Evolutionary conservation across 2,113 vertebrate species (phyloP).

Genomic region (Crotalus horridus): DNA sequence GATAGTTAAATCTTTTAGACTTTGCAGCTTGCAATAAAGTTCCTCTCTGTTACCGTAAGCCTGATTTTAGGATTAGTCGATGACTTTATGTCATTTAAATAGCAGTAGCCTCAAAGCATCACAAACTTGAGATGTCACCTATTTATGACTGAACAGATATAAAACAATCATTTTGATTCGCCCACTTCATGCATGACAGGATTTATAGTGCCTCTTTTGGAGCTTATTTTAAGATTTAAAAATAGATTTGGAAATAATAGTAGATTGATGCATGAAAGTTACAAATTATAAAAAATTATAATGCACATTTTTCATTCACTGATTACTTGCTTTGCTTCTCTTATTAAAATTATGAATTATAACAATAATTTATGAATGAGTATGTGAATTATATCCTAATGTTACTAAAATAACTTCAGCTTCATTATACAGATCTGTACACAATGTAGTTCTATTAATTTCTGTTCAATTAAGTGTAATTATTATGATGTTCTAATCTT

Average conservation of each 20-base stretch:
- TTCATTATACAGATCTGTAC: not conserved
- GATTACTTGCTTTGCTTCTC: not conserved
- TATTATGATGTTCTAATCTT: not conserved
- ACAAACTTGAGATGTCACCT: not conserved
- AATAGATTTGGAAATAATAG: not conserved
- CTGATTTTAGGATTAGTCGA: not conserved
- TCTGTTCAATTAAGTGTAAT: not conserved
- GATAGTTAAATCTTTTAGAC: not conserved
- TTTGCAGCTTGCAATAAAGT: not conserved
- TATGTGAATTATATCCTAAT: not conserved
- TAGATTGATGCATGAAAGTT: not conserved
- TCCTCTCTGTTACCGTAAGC: not conserved
- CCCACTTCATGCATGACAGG: not conserved
- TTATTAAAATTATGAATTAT: not conserved
- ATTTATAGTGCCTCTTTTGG: not conserved
- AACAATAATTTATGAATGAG: not conserved
- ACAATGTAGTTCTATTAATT: not conserved
- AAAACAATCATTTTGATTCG: slow-evolving; percentile 15
- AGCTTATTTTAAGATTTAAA: not conserved
- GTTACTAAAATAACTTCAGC: not conserved
- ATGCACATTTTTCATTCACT: not conserved
- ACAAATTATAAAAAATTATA: not conserved
- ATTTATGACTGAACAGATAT: slow-evolving; percentile 20
- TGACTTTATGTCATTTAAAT: slow-evolving; percentile 2
- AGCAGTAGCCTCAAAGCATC: not conserved